Evolutionary conservation across 2,797 vertebrate species (phyloP), one percentile per base, ranked within the genome.

Genomic region (Coregonus ussuriensis): DNA sequence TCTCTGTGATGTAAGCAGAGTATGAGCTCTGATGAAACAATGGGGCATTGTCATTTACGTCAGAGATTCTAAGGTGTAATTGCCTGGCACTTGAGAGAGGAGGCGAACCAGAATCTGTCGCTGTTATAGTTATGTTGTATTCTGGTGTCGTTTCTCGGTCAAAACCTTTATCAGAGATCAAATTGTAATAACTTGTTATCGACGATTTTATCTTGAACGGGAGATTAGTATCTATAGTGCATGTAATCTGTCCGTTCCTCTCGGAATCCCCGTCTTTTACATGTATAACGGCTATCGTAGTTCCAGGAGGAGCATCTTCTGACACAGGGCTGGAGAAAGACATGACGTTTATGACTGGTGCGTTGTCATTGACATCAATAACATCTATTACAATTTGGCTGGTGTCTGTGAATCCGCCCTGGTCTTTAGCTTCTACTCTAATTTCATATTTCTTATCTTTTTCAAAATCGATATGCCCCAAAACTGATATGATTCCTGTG

Each of bases 21-120:
- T 33, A 33, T 33, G 75, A 13, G 71, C 41, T 1, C 83, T 82
- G 31, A 52, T 78, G 59, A 71, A 93, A 93, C 15, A 74, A 15
- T 7, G 91, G 92, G 0, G 87, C 74, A 35, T 91, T 93, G 77
- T 93, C 92, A 79, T 94, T 94, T 51, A 90, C 78, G 56, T 94
- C 93, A 68, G 84, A 75, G 51, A 93, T 78, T 0, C 81, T 79
- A 47, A 93, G 21, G 3, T 63, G 73, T 51, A 94, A 82, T 2
- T 77, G 80, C 63, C 85, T 87, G 18, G 89, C 77, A 76, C 84
- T 88, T 29, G 88, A 90, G 18, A 93, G 74, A 2, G 85, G 78
- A 51, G 91, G 88, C 13, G 71, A 87, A 54, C 90, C 93, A 0
- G 29, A 91, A 71, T 83, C 82, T 4, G 59, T 25, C 0, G 74